Conservation (phyloP, 2,888 invertebrate species). For the Bugula neritina region DNA sequence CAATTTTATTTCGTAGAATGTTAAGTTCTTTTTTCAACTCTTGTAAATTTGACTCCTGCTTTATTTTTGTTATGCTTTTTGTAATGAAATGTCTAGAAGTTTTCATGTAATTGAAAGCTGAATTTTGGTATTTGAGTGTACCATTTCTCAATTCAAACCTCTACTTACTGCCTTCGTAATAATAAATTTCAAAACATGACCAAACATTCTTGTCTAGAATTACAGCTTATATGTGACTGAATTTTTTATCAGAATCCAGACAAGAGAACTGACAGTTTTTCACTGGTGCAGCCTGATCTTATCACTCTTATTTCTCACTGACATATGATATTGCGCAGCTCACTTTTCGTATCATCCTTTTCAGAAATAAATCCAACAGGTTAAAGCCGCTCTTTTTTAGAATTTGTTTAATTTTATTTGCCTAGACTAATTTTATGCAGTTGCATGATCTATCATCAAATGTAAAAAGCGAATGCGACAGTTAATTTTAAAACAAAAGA, state of each 20-base stretch:
- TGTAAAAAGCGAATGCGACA: neutral
- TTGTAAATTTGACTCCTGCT: neutral
- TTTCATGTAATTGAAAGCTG: no score
- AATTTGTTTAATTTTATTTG: neutral
- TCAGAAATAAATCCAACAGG: neutral
- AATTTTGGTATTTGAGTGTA: no score
- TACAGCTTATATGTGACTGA: neutral
- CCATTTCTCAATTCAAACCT: neutral
- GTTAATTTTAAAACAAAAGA: slow-evolving; percentile 26
- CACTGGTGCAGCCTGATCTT: neutral
- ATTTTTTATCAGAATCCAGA: neutral
- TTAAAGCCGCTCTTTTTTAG: neutral
- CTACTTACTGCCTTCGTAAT: neutral
- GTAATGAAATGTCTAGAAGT: no score
- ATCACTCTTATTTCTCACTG: slow-evolving; percentile 21
- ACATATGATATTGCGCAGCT: neutral
- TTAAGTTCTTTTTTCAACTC: no score
- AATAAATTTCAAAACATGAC: neutral
- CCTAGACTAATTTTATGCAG: neutral
- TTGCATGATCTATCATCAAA: neutral
- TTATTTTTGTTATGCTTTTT: no score
- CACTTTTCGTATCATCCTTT: neutral
- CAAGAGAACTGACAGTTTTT: neutral
- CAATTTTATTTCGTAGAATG: no score
- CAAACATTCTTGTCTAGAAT: neutral